Conservation (phyloP, 2,113 vertebrate genomes). For the Entelurus aequoreus region DNA sequence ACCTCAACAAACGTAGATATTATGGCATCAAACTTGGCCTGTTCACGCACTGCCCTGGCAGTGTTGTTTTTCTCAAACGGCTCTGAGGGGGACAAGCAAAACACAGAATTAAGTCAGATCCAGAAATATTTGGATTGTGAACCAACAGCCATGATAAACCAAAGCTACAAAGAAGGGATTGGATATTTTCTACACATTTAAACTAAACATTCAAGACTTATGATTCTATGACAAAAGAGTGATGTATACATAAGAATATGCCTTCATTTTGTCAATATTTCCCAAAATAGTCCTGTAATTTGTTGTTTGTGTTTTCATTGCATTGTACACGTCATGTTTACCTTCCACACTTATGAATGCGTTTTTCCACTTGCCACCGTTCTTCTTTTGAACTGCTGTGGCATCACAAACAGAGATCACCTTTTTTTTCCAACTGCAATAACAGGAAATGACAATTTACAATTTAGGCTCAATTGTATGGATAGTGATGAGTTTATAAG, state of each 20-base stretch:
- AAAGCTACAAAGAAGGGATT: too few relatives aligned
- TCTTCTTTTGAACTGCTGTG: slow-evolving; percentile 77
- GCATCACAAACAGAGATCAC: slow-evolving; percentile 92
- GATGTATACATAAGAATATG: not conserved
- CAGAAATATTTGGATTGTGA: not conserved
- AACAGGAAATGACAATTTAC: not conserved
- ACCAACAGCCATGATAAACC: too few relatives aligned
- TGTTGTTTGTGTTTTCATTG: not conserved
- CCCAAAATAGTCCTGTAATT: not conserved
- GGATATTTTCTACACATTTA: too few relatives aligned
- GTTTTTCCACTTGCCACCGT: slow-evolving; percentile 82
- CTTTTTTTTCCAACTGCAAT: slow-evolving; percentile 80
- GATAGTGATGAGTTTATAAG: not conserved
- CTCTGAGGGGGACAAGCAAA: slow-evolving; percentile 76
- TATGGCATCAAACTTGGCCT: slow-evolving; percentile 85
- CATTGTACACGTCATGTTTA: slow-evolving; percentile 46
- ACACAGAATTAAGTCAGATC: slow-evolving; percentile 7
- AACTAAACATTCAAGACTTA: too few relatives aligned
- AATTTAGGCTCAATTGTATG: too few relatives aligned
- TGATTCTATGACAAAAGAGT: too few relatives aligned
- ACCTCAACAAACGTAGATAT: slow-evolving; percentile 82
- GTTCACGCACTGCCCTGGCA: slow-evolving; percentile 91
- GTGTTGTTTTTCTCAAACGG: slow-evolving; percentile 94
- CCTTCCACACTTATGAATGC: slow-evolving; percentile 97
- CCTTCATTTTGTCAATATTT: not conserved